A percentile compares a stretch with the other conserved stretches of the same genome.
These are phyloP conservation scores for Gallinago paraguaiae DNA, from an alignment of 2,113 vertebrate genomes.

Conservation along the genomic window DNA sequence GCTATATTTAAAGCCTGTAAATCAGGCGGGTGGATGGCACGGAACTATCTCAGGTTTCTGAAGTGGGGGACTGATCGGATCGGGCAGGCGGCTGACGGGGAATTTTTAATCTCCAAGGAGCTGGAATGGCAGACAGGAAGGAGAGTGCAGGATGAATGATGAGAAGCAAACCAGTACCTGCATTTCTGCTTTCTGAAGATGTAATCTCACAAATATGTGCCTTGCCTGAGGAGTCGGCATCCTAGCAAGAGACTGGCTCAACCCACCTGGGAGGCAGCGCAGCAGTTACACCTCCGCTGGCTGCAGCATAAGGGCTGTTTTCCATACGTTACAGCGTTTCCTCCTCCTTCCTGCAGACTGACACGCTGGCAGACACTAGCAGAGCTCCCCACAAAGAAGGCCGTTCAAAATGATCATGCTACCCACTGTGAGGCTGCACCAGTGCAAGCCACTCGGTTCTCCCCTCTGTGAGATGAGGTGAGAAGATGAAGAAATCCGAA, in stretches of 20 bases:
- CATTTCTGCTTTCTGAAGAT: conserved; percentile 21
- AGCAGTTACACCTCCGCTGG: background rate
- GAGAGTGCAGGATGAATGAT: background rate
- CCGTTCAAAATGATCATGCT: background rate
- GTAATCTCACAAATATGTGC: conserved; percentile 14
- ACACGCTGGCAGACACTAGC: background rate
- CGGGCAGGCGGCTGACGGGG: fast-evolving
- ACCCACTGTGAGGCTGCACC: background rate
- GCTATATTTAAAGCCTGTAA: background rate
- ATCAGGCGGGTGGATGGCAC: background rate
- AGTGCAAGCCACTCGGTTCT: background rate
- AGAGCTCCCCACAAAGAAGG: background rate
- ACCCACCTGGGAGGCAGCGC: background rate
- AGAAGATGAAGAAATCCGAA: background rate
- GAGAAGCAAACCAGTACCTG: conserved; percentile 28
- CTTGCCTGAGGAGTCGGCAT: background rate
- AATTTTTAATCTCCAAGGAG: background rate
- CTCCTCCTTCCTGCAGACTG: background rate
- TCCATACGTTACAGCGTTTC: background rate
- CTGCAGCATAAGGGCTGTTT: background rate
- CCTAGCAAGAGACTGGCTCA: background rate
- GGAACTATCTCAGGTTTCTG: background rate
- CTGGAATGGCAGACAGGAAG: background rate
- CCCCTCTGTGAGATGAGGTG: background rate
- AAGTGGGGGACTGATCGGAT: background rate